Conservation (phyloP, 1,140 invertebrate genomes). For the Platorchestia sp. region DNA sequence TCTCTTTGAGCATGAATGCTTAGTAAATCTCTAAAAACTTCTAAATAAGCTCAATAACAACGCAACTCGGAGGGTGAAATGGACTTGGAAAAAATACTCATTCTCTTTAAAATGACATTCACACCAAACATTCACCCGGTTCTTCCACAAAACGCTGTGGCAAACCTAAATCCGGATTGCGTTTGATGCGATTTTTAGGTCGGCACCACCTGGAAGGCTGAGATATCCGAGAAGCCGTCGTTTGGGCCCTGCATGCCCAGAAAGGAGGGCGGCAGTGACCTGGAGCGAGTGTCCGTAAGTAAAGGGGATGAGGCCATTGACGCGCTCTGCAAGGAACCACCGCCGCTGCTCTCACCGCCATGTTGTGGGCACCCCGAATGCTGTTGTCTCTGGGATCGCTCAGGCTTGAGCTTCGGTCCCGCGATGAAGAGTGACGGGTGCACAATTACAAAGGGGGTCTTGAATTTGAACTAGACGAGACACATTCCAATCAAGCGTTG, state of each 20-base stretch:
- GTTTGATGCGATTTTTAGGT: too few species aligned
- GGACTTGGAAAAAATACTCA: too few species aligned
- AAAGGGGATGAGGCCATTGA: constrained; percentile 6
- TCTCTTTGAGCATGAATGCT: background rate
- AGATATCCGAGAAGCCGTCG: background rate
- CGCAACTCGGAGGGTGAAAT: too few species aligned
- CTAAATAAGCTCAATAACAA: background rate
- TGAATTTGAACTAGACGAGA: background rate
- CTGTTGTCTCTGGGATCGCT: background rate
- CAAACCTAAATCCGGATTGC: too few species aligned
- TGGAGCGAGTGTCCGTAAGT: background rate
- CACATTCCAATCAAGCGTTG: background rate
- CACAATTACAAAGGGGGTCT: background rate
- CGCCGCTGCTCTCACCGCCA: background rate
- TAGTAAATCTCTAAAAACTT: background rate
- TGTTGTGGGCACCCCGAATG: background rate
- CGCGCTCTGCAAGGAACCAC: background rate
- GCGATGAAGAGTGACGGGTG: background rate
- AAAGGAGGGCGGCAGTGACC: background rate
- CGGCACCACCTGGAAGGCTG: background rate
- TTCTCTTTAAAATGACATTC: too few species aligned
- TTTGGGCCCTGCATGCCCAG: background rate
- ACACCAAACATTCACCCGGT: background rate
- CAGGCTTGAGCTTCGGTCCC: background rate
- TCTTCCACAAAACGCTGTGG: too few species aligned